A percentile compares a stretch with the other conserved stretches of the same genome.
Conservation (phyloP, 92 coral and sea anemone species). For the Zoanthus sociatus region DNA sequence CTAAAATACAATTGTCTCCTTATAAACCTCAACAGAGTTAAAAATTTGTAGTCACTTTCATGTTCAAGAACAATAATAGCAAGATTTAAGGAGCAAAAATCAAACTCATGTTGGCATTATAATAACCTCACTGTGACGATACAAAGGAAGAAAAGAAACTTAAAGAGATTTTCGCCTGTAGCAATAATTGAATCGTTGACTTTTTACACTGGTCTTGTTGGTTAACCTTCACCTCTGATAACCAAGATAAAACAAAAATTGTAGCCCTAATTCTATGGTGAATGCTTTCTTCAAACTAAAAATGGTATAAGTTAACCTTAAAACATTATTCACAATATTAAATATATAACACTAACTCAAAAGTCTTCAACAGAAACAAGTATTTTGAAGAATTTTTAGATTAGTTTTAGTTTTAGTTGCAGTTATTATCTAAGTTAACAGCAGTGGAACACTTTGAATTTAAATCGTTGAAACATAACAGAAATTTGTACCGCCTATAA, state of each 20-base stretch:
- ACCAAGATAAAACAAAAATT: not conserved
- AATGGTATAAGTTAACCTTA: not conserved
- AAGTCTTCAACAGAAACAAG: conserved; percentile 41
- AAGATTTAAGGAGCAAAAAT: conserved; percentile 23
- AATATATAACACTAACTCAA: not conserved
- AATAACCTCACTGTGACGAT: not conserved
- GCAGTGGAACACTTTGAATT: conserved; percentile 32
- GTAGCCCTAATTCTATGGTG: not conserved
- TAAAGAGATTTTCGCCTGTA: conserved; percentile 28
- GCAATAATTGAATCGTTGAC: conserved; percentile 31
- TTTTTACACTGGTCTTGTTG: not conserved
- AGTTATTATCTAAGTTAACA: conserved; percentile 40
- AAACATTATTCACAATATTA: not conserved
- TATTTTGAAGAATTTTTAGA: conserved; percentile 33
- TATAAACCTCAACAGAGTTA: conserved; percentile 23
- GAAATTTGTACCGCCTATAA: conserved; percentile 31
- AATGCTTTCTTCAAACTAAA: not conserved
- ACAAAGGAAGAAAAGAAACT: conserved; percentile 1
- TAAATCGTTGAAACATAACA: conserved; percentile 24
- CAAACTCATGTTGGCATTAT: not conserved
- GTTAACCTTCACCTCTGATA: conserved; percentile 13
- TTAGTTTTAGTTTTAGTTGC: conserved; percentile 33
- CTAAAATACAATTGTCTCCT: conserved; percentile 34
- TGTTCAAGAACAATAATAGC: conserved; percentile 7
- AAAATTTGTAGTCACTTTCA: not conserved